Percentiles rank a stretch among this genome's conserved stretches.
phyloP scores from a whole-genome alignment of 2,797 vertebrate genomes.

The Acrossocheilus fasciatus region DNA sequence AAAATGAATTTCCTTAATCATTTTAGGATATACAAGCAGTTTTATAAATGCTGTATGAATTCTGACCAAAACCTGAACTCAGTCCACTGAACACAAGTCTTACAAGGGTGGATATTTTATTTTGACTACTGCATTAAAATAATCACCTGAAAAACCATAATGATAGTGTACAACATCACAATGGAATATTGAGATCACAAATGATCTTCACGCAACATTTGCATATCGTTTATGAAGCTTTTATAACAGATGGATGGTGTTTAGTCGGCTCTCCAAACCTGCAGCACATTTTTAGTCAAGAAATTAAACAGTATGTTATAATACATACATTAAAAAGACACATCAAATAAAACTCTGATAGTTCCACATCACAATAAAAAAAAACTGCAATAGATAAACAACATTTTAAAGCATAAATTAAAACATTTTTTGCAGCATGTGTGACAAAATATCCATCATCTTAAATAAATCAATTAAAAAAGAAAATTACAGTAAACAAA shows the following conservation, averaged over 20 bases:
- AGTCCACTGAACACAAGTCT: background rate
- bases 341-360: background rate
- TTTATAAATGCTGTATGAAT: background rate
- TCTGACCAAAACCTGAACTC: background rate
- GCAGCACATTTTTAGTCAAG: slow-evolving; percentile 1
- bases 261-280: background rate
- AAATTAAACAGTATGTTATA: background rate
- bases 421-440: slow-evolving; percentile 46
- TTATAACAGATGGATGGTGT: background rate
- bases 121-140: background rate
- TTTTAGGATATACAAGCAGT: background rate
- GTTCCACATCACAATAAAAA: slow-evolving; percentile 4
- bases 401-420: slow-evolving; percentile 57
- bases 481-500: slow-evolving; percentile 4
- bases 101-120: slow-evolving; percentile 12
- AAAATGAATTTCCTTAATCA: background rate
- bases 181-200: background rate
- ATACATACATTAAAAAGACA: slow-evolving; percentile 19
- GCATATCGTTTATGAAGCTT: slow-evolving; percentile 22
- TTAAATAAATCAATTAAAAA: slow-evolving; percentile 67
- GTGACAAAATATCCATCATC: slow-evolving; percentile 45
- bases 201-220: slow-evolving; percentile 1
- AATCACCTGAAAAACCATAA: slow-evolving; percentile 11
- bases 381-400: slow-evolving; percentile 40
- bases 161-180: background rate